phyloP scores from a whole-genome alignment of 2,797 vertebrate genomes.

The Muscicapa striata region DNA sequence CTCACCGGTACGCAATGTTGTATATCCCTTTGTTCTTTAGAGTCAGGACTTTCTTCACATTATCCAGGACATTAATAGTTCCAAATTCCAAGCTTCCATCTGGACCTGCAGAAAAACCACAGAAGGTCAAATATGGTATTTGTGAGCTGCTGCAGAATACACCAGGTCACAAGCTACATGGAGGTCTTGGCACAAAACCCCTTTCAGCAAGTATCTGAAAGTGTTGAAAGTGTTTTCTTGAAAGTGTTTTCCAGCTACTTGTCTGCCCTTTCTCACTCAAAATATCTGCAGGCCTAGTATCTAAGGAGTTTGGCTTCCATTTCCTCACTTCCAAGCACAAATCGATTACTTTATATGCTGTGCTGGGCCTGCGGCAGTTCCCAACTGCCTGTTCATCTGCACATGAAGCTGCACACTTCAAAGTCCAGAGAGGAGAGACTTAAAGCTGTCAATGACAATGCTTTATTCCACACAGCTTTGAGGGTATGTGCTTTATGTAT shows the following conservation, averaged over 20 bases:
- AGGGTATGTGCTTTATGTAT: rapidly evolving
- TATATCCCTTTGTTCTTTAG: slow-evolving; percentile 91
- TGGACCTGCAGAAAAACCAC: slow-evolving; percentile 49
- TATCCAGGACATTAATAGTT: slow-evolving; percentile 81
- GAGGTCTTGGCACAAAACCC: neutral
- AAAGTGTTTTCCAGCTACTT: neutral
- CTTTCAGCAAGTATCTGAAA: neutral
- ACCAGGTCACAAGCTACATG: neutral
- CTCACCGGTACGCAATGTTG: slow-evolving; percentile 86
- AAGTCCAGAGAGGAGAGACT: neutral
- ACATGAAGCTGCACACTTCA: neutral
- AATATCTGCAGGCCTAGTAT: neutral
- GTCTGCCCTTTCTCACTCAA: neutral
- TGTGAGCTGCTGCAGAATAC: neutral
- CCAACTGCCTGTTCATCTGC: neutral
- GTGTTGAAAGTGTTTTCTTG: neutral
- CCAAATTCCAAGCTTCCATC: slow-evolving; percentile 87
- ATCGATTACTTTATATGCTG: neutral
- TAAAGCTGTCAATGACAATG: neutral
- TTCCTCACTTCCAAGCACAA: neutral
- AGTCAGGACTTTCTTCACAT: slow-evolving; percentile 76
- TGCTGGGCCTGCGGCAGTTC: neutral
- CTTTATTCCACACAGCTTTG: rapidly evolving
- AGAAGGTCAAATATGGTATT: neutral
- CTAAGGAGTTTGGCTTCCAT: neutral